Base-by-base conservation (phyloP, 2,888 invertebrate species). In the Odontothrips loti region DNA sequence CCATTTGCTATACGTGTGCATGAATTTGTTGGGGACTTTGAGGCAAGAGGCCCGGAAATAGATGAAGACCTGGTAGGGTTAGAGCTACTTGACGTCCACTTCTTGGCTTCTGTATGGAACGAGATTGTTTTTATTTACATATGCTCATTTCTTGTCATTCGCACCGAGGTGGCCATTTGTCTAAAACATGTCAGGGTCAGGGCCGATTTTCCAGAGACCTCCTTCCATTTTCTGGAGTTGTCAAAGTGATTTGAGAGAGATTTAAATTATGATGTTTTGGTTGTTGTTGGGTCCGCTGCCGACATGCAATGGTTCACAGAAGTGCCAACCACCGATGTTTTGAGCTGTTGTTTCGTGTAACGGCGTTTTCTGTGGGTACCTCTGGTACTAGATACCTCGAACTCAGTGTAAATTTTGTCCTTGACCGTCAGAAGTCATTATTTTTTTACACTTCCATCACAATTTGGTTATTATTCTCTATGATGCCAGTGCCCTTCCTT, bases 21-120 rank as follows among this genome's bases (percentile, higher is more conserved):
- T 43, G 68, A 78, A 81, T 79, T 68, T 80, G 43, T 34, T 43
- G 58, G 78, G 51, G 48, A 48, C 23, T 81, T 81, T 78, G 79
- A 79, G 27, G 68, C 23, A 12, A 75, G 23, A 75, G 23, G 12
- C 27, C 23, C 12, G 10, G 10, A 8, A 75, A 75, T 27, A 75
- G 68, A 23, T 27, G 11, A 2, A 12, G n/a, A 27, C 23, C 68
- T n/a, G 12, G 68, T 75, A 27, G 68, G 68, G 68, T 75, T 75
- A 75, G 68, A 75, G 23, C 68, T n/a, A 27, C 68, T n/a, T 75
- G 68, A 75, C 68, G 27, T 75, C 68, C 68, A 75, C 68, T 75
- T 75, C 27, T 75, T 75, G 68, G 68, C 68, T 75, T 75, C 68
- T 75, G 68, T 75, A 27, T 23, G 68, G 27, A 75, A 10, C 27